Percentiles rank a stretch among this genome's conserved stretches.
These are phyloP conservation scores for Lasioglossum figueresi DNA, from an alignment of 2,888 invertebrate genomes.

Conservation along the genomic window DNA sequence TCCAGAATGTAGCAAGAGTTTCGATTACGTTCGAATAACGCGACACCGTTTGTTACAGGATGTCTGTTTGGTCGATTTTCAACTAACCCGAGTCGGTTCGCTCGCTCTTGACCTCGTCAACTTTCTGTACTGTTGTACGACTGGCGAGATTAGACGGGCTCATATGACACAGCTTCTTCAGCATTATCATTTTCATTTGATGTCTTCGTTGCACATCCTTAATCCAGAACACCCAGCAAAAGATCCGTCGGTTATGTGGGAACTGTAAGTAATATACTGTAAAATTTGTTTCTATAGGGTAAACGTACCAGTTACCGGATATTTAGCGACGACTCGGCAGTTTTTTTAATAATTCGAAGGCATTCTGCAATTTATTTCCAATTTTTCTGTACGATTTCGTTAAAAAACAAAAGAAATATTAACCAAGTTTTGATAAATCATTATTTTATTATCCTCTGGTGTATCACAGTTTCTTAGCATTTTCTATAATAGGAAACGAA, in stretches of 20 bases:
- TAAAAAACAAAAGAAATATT: too few species aligned
- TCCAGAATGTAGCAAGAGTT: neutral
- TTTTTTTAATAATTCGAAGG: too few species aligned
- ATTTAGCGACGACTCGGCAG: too few species aligned
- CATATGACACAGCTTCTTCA: constrained; percentile 86
- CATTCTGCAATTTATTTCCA: too few species aligned
- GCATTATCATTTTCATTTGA: constrained; percentile 87
- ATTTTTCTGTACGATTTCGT: too few species aligned
- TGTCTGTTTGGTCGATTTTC: constrained; percentile 89
- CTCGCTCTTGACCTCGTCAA: constrained; percentile 89
- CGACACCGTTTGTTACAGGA: constrained; percentile 82
- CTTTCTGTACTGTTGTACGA: constrained; percentile 88
- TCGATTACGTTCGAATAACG: constrained; percentile 35
- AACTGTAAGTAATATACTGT: constrained; percentile 85
- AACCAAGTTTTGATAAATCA: too few species aligned
- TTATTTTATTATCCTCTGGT: too few species aligned
- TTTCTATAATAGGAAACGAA: too few species aligned
- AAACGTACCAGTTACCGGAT: too few species aligned
- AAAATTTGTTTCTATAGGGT: neutral
- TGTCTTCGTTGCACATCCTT: constrained; percentile 85
- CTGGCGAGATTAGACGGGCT: constrained; percentile 86
- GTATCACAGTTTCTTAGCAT: too few species aligned
- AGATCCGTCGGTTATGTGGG: constrained; percentile 84
- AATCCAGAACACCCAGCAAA: constrained; percentile 84
- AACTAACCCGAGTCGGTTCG: constrained; percentile 89